Evolutionary conservation across 2,797 vertebrate genomes (phyloP).

Genomic region (Balearica regulorum): DNA sequence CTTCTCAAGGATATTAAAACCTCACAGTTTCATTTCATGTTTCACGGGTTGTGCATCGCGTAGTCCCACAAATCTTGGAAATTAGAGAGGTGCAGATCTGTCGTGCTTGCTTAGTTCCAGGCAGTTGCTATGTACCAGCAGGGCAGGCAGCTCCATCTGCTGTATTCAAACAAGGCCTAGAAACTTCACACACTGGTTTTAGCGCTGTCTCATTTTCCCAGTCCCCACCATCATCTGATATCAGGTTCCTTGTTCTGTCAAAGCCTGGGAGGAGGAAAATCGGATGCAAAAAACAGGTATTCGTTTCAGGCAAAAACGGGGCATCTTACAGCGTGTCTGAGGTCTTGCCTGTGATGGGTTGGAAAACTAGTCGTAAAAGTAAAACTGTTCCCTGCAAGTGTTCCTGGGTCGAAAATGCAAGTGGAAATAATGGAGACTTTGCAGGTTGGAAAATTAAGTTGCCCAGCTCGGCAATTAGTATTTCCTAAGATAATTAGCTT

Average conservation of each 20-base stretch:
- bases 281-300: background rate
- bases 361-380: background rate
- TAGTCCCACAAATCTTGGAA: background rate
- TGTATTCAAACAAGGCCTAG: background rate
- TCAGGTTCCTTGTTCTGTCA: background rate
- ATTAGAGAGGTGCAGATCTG: background rate
- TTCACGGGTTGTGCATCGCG: background rate
- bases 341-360: background rate
- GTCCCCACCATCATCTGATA: background rate
- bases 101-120: background rate
- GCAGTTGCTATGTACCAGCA: background rate
- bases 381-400: background rate
- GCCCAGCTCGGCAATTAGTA: background rate
- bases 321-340: background rate
- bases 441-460: background rate
- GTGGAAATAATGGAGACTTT: background rate
- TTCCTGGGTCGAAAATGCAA: background rate
- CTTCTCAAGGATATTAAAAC: background rate
- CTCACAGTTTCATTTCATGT: background rate
- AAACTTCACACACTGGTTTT: background rate
- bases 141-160: background rate
- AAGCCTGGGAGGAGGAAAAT: background rate
- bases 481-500: background rate
- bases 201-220: background rate
- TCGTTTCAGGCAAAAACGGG: rapidly evolving